phyloP scores from a whole-genome alignment of 2,113 vertebrate species.

The rabbit (Oryctolagus cuniculus) region DNA sequence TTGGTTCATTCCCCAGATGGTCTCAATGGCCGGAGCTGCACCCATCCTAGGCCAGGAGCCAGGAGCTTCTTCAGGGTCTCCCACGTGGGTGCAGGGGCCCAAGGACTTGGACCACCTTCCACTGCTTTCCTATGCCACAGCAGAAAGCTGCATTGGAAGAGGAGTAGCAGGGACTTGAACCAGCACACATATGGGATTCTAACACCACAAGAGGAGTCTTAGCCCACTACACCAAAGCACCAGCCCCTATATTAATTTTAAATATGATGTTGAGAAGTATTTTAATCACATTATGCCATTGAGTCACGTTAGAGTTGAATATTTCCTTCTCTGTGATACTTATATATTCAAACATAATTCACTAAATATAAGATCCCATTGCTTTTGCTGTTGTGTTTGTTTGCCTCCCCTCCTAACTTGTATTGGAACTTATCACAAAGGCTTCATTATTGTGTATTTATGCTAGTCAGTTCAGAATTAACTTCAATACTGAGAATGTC shows the following conservation, averaged over 20 bases:
- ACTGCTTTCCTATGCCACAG: too few species aligned
- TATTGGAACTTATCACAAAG: not conserved
- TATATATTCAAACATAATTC: not conserved
- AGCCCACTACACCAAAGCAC: too few species aligned
- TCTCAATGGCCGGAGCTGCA: too few species aligned
- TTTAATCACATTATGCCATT: not conserved
- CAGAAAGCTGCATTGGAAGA: too few species aligned
- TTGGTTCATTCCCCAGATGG: too few species aligned
- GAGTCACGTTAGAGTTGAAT: not conserved
- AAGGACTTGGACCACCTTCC: too few species aligned
- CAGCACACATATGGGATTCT: too few species aligned
- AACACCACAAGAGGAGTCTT: too few species aligned
- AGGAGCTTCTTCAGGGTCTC: too few species aligned
- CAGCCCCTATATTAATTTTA: not conserved
- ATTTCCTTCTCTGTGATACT: not conserved
- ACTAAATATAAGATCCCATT: not conserved
- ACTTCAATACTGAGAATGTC: not conserved
- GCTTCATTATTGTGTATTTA: not conserved
- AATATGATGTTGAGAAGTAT: not conserved
- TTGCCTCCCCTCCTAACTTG: not conserved
- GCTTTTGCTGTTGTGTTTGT: not conserved
- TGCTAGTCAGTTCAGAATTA: constrained; percentile 25
- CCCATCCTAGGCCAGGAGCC: too few species aligned
- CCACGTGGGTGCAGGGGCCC: too few species aligned
- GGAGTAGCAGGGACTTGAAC: too few species aligned